Base-by-base conservation (phyloP, 1,140 invertebrate species). In the Prorops nasuta region DNA sequence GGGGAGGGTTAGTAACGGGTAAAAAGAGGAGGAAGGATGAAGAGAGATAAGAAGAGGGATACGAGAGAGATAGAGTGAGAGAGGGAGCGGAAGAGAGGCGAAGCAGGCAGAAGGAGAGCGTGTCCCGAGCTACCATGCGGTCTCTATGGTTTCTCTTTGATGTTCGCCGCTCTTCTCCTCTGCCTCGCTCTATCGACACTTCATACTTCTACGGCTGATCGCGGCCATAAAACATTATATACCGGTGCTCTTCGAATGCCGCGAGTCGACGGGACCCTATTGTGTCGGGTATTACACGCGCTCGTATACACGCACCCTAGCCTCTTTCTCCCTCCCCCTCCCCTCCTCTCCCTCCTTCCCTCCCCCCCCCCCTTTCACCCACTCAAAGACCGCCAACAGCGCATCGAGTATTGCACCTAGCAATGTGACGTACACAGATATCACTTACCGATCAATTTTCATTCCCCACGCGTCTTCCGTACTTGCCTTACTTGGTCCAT, bases 181-280 rank as follows among this genome's bases (percentile, higher is more conserved):
- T 76, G 70, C 72, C 67, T 69, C 72, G 64, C 69, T 76, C 72
- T 77, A 77, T 77, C 75, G 75, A 77, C 75, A 77, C 74, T 77
- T 77, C 69, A 75, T 77, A 75, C 72, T 72, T 76, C 74, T 72
- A 68, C 71, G 70, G 70, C 69, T 76, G 74, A 75, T 75, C 72
- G 70, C 63, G 48, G 72, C 65, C 67, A 71, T 77, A 76, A 77
- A 77, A 77, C 71, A 74, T 73, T 75, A 73, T 73, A 72, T 10
- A n/a, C 68, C 51, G 57, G 56, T 58, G 60, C 46, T 69, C 60
- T 17, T 44, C 45, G 46, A 57, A 55, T n/a, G n/a, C n/a, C n/a
- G n/a, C n/a, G n/a, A n/a, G n/a, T n/a, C 32, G 56, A 36, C 31
- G 51, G 39, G 42, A 40, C 18, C 22, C 57, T 56, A 60, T 60